A percentile compares a stretch with the other conserved stretches of the same genome.
phyloP scores from a whole-genome alignment of 2,113 vertebrate genomes.

The Stegastes partitus region DNA sequence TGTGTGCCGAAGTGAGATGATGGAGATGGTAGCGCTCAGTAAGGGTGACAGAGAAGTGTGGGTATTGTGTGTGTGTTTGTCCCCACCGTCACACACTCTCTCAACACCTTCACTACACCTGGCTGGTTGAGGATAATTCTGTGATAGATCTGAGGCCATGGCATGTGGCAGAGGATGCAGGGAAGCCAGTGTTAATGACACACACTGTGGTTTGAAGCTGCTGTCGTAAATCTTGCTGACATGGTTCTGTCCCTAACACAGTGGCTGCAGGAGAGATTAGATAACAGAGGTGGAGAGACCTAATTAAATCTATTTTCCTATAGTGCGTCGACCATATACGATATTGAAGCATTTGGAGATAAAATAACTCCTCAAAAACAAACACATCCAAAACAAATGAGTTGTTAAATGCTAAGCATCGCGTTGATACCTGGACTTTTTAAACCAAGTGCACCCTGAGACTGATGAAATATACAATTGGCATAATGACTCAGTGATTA shows the following conservation, averaged over 20 bases:
- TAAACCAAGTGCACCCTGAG: slow-evolving; percentile 21
- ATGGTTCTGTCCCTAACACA: background rate
- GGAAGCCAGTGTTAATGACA: slow-evolving; percentile 25
- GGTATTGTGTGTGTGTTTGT: background rate
- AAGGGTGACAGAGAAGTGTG: background rate
- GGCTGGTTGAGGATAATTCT: slow-evolving; percentile 9
- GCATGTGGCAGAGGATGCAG: slow-evolving; percentile 7
- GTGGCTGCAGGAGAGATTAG: background rate
- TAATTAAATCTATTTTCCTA: slow-evolving; percentile 9
- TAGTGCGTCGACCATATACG: background rate
- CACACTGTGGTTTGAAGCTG: slow-evolving; percentile 13
- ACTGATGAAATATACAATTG: slow-evolving; percentile 43
- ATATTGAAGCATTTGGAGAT: background rate
- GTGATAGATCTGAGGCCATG: slow-evolving; percentile 35
- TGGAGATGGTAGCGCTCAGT: background rate
- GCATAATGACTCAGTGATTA: slow-evolving; percentile 62
- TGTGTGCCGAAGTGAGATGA: slow-evolving; percentile 14
- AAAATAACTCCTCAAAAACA: slow-evolving; percentile 3
- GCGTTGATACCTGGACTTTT: slow-evolving; percentile 9
- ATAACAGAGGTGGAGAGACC: background rate
- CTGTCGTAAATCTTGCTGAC: slow-evolving; percentile 9
- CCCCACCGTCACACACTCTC: slow-evolving; percentile 2
- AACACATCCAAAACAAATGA: slow-evolving; percentile 8
- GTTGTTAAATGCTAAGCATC: slow-evolving; percentile 11
- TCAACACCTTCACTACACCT: background rate